phyloP scores from a whole-genome alignment of 2,113 vertebrate genomes.

The Aldabrachelys gigantea region DNA sequence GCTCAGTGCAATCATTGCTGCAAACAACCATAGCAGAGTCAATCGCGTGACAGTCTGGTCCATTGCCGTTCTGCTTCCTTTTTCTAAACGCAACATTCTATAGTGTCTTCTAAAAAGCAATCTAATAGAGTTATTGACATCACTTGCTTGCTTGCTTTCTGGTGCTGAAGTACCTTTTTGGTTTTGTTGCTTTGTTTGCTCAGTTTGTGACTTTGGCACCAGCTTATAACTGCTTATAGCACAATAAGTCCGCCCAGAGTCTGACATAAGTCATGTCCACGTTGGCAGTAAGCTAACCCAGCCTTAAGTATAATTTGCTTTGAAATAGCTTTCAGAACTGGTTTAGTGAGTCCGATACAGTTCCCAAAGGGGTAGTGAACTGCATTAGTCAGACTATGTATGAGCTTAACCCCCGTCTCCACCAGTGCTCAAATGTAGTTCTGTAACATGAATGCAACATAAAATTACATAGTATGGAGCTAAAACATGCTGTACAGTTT shows the following conservation, averaged over 20 bases:
- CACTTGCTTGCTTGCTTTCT: background rate
- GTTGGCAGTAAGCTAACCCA: background rate
- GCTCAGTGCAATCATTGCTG: background rate
- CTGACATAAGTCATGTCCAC: background rate
- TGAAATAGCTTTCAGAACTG: background rate
- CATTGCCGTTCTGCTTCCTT: background rate
- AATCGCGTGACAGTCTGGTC: background rate
- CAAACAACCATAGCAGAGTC: background rate
- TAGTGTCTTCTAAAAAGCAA: background rate
- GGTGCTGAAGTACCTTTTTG: background rate
- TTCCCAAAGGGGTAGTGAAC: background rate
- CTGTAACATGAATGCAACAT: fast-evolving
- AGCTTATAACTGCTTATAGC: background rate
- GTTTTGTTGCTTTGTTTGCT: background rate
- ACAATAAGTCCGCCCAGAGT: background rate
- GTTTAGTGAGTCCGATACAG: background rate
- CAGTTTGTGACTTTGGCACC: background rate
- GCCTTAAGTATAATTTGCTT: background rate
- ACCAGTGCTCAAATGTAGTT: background rate
- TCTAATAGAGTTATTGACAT: background rate
- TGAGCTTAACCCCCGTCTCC: fast-evolving
- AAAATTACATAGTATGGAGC: fast-evolving
- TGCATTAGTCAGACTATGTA: background rate
- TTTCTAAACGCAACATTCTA: background rate
- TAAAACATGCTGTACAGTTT: background rate